Base-by-base conservation (phyloP, 2,888 invertebrate species). In the Leptothorax acervorum region DNA sequence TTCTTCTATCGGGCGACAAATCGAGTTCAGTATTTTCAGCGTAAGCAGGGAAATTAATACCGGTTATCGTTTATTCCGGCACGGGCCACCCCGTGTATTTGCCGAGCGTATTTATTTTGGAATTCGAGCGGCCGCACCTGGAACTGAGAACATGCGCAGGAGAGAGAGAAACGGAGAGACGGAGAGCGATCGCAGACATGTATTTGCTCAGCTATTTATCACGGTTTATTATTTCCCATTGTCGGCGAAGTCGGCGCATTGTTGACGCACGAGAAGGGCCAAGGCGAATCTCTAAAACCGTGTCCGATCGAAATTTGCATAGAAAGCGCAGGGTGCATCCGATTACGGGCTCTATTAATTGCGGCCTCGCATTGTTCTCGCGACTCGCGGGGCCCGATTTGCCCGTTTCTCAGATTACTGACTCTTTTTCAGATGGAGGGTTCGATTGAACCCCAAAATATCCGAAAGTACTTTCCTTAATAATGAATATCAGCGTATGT, bases 191-290 rank as follows among this genome's bases (percentile, higher is more conserved):
- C 89, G 92, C 42, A 53, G 91, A 89, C 92, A 51, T 74, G 88
- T 94, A 93, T 94, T 94, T 94, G 94, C 93, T 91, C 86, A 93
- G 94, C 94, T 94, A 95, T 95, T 95, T 95, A 95, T 95, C 95
- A 95, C 93, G 95, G 94, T 94, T 94, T 95, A 95, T 95, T 95
- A 95, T 94, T 94, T 93, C 94, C 92, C 91, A 95, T 95, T 95
- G 94, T 95, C 92, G 89, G 86, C 87, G 87, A 90, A 93, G 92
- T 93, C 92, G 93, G 45, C 90, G 92, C 91, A 93, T 94, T 94
- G 94, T 94, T 91, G 92, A 89, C 86, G 90, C 65, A 90, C 86
- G 89, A 89, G 90, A 65, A 93, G 92, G 92, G 92, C 92, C 92
- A 87, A 83, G 90, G 87, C 91, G 90, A 91, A 93, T 93, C 91